Evolutionary conservation across 2,888 invertebrate genomes (phyloP).

Genomic region (Nomada fabriciana): DNA sequence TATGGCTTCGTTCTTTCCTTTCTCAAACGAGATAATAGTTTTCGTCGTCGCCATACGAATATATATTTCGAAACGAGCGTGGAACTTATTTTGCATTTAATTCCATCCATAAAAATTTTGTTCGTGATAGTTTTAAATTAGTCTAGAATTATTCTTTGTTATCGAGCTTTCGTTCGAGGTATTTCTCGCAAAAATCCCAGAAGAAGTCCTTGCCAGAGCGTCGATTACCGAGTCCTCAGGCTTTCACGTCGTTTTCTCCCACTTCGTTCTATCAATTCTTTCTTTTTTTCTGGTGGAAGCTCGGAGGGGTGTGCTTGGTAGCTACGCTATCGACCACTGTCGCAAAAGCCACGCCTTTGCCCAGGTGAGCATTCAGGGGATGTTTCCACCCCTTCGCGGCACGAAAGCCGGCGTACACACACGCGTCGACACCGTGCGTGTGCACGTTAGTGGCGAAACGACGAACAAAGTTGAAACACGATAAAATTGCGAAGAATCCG

Average conservation of each 20-base stretch:
- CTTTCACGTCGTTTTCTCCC: conserved; percentile 37
- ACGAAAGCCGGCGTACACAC: conserved; percentile 26
- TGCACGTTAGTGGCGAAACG: background rate
- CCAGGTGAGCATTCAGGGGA: conserved; percentile 80
- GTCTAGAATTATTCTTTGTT: background rate
- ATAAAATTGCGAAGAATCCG: background rate
- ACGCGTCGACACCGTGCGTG: background rate
- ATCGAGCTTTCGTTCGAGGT: background rate
- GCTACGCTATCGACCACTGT: conserved; percentile 80
- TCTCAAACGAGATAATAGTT: no score
- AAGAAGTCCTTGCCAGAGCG: conserved; percentile 42
- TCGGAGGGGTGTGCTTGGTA: conserved; percentile 66
- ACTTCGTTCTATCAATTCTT: conserved; percentile 20
- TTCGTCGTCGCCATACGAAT: no score
- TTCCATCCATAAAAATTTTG: background rate
- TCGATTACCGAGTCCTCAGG: conserved; percentile 66
- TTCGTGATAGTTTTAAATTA: background rate
- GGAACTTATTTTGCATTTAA: no score
- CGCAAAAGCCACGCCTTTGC: conserved; percentile 82
- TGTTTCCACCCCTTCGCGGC: conserved; percentile 69
- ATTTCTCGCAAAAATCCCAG: conserved; percentile 11
- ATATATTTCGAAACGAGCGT: no score
- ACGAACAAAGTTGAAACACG: conserved; percentile 5
- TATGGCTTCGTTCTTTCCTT: no score
- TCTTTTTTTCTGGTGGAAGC: conserved; percentile 27